Evolutionary conservation across 2,888 invertebrate species (phyloP), one percentile per base, ranked within the genome.

Genomic region (Geotrupes spiniger): DNA sequence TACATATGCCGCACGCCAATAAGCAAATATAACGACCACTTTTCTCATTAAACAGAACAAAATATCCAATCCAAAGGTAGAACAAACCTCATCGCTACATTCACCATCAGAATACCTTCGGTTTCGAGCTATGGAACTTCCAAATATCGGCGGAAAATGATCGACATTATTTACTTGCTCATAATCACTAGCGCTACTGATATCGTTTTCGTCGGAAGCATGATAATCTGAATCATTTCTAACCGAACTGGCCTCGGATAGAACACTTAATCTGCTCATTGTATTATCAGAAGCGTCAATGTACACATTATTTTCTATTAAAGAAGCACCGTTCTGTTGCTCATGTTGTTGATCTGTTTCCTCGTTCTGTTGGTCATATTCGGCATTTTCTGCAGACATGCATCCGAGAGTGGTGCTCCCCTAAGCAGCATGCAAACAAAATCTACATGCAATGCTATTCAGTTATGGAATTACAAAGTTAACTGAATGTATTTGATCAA

Each of bases 131-230:
- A 45, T 40, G 28, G 42, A 36, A 25, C 41, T 45, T 12, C 21
- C 41, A 16, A 46, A 46, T 26, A 43, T 6, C 2, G 17, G 16
- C 27, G 46, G 46, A 25, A 46, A 26, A 6, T 28, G 33, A 36
- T 16, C 36, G 29, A 26, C n/a, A 11, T 36, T 26, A 14, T 25
- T 21, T 10, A 15, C 33, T 11, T 52, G 49, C 25, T 57, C 55
- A 40, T 47, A 42, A 42, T 56, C 52, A 27, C 37, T 42, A 29
- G 42, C 45, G 52, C 62, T 66, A 62, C 63, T 70, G 42, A 64
- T 65, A 57, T 70, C 70, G 52, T 71, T 69, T 56, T 72, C 72
- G 8, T 59, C 68, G 2, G 71, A 71, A 31, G 65, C 72, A 56
- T 71, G 64, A 59, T 72, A 72, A 50, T 72, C 72, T 1, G 71